phyloP scores from a whole-genome alignment of 1,140 invertebrate genomes.

The Scaptodrosophila lebanonensis region DNA sequence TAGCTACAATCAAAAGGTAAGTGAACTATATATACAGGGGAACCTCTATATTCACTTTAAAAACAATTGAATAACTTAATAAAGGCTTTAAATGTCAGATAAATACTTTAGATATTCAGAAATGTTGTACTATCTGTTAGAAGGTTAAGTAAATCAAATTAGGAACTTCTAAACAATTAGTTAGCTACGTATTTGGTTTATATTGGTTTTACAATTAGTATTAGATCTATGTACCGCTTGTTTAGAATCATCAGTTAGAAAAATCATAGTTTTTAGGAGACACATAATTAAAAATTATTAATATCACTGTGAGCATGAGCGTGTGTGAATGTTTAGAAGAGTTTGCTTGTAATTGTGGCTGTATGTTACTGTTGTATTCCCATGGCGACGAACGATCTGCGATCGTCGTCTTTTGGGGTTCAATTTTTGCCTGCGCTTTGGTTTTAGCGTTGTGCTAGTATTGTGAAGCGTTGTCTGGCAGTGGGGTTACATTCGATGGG shows the following conservation, averaged over 20 bases:
- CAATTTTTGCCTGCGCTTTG: constrained; percentile 40
- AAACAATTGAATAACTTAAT: constrained; percentile 31
- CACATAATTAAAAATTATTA: constrained; percentile 60
- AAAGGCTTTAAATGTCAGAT: constrained; percentile 28
- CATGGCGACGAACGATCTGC: constrained; percentile 1
- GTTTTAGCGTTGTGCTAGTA: constrained; percentile 5
- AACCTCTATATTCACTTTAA: constrained; percentile 7
- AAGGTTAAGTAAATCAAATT: constrained; percentile 64
- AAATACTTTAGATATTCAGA: background rate
- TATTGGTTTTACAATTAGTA: constrained; percentile 63
- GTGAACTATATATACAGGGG: constrained; percentile 60
- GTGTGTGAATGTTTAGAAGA: constrained; percentile 77
- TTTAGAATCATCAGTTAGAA: constrained; percentile 63
- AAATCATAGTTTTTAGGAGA: constrained; percentile 61
- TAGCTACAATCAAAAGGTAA: constrained; percentile 52
- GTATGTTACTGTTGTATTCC: constrained; percentile 48
- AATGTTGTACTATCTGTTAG: constrained; percentile 56
- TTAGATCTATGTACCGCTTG: constrained; percentile 56
- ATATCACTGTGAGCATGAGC: constrained; percentile 77
- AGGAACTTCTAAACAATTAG: constrained; percentile 66
- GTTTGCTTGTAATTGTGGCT: constrained; percentile 55
- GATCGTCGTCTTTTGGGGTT: constrained; percentile 31
- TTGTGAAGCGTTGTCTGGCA: constrained; percentile 25
- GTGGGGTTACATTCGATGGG: constrained; percentile 10
- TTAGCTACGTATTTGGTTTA: constrained; percentile 63